These are phyloP conservation scores for Halictus rubicundus DNA, from an alignment of 1,140 invertebrate genomes.

Conservation along the genomic window DNA sequence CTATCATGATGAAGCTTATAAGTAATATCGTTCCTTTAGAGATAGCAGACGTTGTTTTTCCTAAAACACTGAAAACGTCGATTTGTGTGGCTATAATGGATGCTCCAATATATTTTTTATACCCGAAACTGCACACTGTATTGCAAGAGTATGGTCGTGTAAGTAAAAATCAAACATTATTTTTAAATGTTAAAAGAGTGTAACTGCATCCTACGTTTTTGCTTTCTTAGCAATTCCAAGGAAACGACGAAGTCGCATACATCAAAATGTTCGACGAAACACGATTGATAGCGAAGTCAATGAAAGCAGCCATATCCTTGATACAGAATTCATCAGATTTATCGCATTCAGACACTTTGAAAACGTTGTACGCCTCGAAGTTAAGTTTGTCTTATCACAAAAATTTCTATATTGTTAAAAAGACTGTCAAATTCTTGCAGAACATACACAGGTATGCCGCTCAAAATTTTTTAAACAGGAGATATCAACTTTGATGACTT, in stretches of 20 bases:
- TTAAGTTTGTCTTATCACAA: slow-evolving; percentile 72
- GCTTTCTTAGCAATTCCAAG: slow-evolving; percentile 67
- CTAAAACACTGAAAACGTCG: slow-evolving; percentile 67
- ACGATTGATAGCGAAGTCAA: slow-evolving; percentile 66
- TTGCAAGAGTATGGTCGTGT: slow-evolving; percentile 72
- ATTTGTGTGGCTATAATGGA: slow-evolving; percentile 69
- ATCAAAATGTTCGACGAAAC: slow-evolving; percentile 72
- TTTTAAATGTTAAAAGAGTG: not conserved
- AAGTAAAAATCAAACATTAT: slow-evolving; percentile 31
- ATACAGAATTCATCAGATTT: slow-evolving; percentile 55
- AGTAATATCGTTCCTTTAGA: slow-evolving; percentile 73
- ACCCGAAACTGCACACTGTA: slow-evolving; percentile 64
- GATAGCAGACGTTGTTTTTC: slow-evolving; percentile 68
- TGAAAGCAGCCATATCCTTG: slow-evolving; percentile 71
- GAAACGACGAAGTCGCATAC: slow-evolving; percentile 52
- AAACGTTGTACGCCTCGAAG: slow-evolving; percentile 67
- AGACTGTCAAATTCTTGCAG: slow-evolving; percentile 58
- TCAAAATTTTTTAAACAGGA: not conserved
- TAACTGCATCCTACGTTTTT: not conserved
- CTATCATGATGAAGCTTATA: slow-evolving; percentile 66
- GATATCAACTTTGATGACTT: not conserved
- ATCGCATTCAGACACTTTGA: slow-evolving; percentile 59
- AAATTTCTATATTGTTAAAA: slow-evolving; percentile 68
- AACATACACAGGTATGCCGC: slow-evolving; percentile 46
- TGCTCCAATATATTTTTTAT: slow-evolving; percentile 72